These are phyloP conservation scores for Rhabditoides inermis DNA, from an alignment of 2,888 invertebrate species.

Conservation along the genomic window DNA sequence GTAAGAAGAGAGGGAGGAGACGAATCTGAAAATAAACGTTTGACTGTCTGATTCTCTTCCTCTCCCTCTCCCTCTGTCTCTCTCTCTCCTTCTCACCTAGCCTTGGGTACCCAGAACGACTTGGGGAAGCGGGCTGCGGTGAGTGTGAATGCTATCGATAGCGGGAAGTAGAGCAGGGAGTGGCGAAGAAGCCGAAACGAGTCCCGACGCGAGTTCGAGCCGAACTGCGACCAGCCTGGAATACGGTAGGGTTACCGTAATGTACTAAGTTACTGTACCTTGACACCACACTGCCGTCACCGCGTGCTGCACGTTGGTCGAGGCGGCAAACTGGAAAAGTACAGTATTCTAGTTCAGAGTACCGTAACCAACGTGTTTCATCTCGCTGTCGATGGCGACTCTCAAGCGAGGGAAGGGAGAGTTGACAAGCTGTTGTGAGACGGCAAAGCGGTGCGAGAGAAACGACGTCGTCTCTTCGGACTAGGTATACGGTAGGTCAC, in stretches of 20 bases:
- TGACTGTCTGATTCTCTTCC: too few species aligned
- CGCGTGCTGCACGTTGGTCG: constrained; percentile 22
- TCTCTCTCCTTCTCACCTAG: constrained; percentile 8
- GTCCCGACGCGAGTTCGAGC: constrained; percentile 16
- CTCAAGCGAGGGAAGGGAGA: constrained; percentile 32
- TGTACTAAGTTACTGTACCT: constrained; percentile 7
- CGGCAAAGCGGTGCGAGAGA: too few species aligned
- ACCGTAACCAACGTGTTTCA: constrained; percentile 31
- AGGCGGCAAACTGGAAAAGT: constrained; percentile 13
- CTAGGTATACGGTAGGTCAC: too few species aligned
- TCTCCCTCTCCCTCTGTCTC: too few species aligned
- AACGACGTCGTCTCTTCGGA: too few species aligned
- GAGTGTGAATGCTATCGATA: constrained; percentile 17
- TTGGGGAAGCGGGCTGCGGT: constrained; percentile 11
- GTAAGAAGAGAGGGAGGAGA: constrained; percentile 17
- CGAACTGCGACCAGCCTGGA: constrained; percentile 29
- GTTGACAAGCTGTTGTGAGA: too few species aligned
- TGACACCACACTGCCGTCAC: constrained; percentile 18
- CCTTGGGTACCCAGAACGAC: constrained; percentile 26
- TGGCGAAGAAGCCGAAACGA: constrained; percentile 18
- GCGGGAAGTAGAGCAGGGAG: constrained; percentile 18
- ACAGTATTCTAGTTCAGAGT: not conserved
- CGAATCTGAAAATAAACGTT: too few species aligned
- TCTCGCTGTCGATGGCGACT: constrained; percentile 29
- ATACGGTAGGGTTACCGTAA: not conserved